Base-by-base conservation (phyloP, 1,140 invertebrate species). In the Venturia canescens region DNA sequence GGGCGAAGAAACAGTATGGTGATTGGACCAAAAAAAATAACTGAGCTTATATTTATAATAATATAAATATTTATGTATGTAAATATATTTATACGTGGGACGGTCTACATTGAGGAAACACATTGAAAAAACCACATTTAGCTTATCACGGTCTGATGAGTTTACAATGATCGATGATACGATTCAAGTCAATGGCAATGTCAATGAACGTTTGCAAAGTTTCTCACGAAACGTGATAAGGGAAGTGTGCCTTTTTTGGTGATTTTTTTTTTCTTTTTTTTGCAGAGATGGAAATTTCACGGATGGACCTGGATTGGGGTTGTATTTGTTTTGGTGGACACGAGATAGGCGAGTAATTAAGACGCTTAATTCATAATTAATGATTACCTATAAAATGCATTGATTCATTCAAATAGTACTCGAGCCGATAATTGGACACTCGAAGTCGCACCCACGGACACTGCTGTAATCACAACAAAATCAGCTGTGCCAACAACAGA, bases 381-480 rank as follows among this genome's bases (percentile, higher is more conserved):
- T 91, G 90, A 91, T 92, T 92, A 92, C 91, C 91, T 92, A 91
- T 88, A 89, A 88, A 91, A 91, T 91, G 91, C 89, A 92, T 89
- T 90, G 90, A 92, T 90, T 91, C 89, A 92, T 90, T 92, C 86
- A 89, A 92, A 90, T 90, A 66, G 75, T 77, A 91, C 89, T 90
- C 86, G 87, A 91, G 90, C 89, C 90, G 89, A 91, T 90, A 89
- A 90, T 90, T 88, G 89, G 89, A 91, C 90, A 91, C 89, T 91
- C 86, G 88, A 89, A 88, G 89, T 90, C 86, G 89, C 90, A 90
- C 86, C 90, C 88, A 83, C 89, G 89, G 88, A 87, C 88, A 86
- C 88, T 90, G 90, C 91, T 92, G 91, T 91, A 92, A 92, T 92
- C 89, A 92, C 91, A 92, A 92, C 91, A 92, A 91, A 92, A 92